Evolutionary conservation across 2,113 vertebrate genomes (phyloP).

Genomic region (Peromyscus leucopus): DNA sequence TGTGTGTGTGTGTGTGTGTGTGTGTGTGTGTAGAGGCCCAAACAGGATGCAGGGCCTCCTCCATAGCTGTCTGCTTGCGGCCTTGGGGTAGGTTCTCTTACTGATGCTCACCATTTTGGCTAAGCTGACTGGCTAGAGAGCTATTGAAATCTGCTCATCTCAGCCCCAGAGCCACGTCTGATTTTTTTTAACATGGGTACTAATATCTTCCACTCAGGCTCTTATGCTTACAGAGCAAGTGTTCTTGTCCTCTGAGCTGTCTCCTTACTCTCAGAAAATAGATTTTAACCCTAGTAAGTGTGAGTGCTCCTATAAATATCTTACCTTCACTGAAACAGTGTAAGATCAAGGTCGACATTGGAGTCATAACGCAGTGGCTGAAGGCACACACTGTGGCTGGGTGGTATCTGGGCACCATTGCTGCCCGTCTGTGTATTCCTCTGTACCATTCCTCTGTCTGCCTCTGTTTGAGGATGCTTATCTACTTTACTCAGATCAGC

Average conservation of each 20-base stretch:
- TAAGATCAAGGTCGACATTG: neutral
- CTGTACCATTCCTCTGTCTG: neutral
- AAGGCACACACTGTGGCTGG: neutral
- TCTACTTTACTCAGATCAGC: neutral
- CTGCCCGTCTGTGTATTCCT: neutral
- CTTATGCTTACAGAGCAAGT: neutral
- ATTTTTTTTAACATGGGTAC: neutral
- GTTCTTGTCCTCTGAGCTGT: neutral
- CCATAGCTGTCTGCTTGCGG: neutral
- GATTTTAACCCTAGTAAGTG: neutral
- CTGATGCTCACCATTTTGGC: neutral
- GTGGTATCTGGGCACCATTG: neutral
- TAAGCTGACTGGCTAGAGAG: neutral
- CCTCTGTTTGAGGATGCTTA: neutral
- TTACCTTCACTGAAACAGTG: neutral
- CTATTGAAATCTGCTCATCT: neutral
- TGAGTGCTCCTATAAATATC: neutral
- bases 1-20: too few relatives aligned
- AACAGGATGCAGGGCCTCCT: neutral
- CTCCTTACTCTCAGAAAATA: neutral
- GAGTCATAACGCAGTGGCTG: neutral
- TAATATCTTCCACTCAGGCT: too few relatives aligned
- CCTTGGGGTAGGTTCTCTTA: neutral
- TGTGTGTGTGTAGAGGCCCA: neutral
- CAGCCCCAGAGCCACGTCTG: neutral